phyloP scores from a whole-genome alignment of 2,113 vertebrate genomes.

The Tor tambroides region DNA sequence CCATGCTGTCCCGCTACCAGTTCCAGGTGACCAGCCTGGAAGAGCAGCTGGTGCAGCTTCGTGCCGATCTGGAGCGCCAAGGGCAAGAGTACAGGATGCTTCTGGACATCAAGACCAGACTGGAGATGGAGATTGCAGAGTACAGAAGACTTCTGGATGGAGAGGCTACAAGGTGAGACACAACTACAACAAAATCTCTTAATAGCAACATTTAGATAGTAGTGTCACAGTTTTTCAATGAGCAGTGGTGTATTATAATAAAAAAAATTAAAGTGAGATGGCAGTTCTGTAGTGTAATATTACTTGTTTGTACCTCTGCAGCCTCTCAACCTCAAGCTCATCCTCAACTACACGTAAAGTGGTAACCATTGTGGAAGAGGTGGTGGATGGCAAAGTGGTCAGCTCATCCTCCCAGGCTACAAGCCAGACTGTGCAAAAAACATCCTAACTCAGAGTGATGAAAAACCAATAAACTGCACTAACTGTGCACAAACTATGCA shows the following conservation, averaged over 20 bases:
- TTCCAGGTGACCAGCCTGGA: constrained; percentile 79
- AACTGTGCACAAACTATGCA: background rate
- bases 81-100: constrained; percentile 79
- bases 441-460: background rate
- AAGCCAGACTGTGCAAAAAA: background rate
- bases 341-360: constrained; percentile 47
- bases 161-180: constrained; percentile 60
- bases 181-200: background rate
- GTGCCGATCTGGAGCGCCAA: constrained; percentile 77
- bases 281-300: background rate
- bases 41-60: constrained; percentile 75
- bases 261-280: background rate
- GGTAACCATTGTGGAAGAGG: constrained; percentile 67
- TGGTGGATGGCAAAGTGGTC: constrained; percentile 46
- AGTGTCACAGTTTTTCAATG: background rate
- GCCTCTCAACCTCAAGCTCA: background rate
- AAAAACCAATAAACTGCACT: background rate
- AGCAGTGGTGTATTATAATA: background rate
- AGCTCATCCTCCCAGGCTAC: constrained; percentile 29
- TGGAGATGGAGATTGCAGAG: constrained; percentile 87
- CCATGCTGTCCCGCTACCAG: constrained; percentile 77
- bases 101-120: constrained; percentile 81
- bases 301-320: background rate
- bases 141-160: constrained; percentile 83
- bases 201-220: background rate